Evolutionary conservation across 2,797 vertebrate genomes (phyloP), one percentile per base, ranked within the genome.

Genomic region (Paguma larvata): DNA sequence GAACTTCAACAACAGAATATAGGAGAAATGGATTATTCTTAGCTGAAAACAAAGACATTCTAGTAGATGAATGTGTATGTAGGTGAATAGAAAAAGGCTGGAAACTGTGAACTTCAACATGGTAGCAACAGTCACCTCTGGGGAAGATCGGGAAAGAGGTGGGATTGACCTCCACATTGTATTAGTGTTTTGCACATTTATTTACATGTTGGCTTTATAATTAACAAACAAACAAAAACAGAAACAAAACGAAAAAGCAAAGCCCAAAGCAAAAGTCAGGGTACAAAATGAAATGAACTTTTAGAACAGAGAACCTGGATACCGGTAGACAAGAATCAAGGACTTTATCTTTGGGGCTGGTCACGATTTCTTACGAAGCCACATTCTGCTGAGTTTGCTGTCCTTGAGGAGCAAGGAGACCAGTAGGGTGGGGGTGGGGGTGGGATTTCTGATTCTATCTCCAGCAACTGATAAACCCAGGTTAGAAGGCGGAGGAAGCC

Each of bases 21-120:
- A 91, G 44, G 51, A 73, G 96, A 96, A 97, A 95, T 51, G 44
- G 62, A 85, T 93, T 85, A 72, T 96, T 97, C 92, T 95, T 94
- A 93, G 91, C 44, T 38, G 53, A 77, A 88, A 95, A 85, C 94
- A 97, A 94, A 97, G 41, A 44, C 82, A 70, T 85, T 32, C 56
- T 70, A 88, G 32, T 85, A 16, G 65, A 87, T 78, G 72, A 92
- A 77, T 91, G 30, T 59, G 32, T 34, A 68, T n/a, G 34, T 44
- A 41, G 62, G 70, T 59, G 32, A 9, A 59, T 32, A 38, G 53
- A 56, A 78, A 90, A 79, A 72, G 32, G 67, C 75, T 73, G 72
- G 53, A 48, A 34, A 44, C 25, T n/a, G 34, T 8, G 53, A 86
- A 41, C 19, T 53, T 11, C 41, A 32, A 63, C 48, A 68, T 77